phyloP scores from a whole-genome alignment of 2,888 invertebrate species.

The Drosophila macrothrix region DNA sequence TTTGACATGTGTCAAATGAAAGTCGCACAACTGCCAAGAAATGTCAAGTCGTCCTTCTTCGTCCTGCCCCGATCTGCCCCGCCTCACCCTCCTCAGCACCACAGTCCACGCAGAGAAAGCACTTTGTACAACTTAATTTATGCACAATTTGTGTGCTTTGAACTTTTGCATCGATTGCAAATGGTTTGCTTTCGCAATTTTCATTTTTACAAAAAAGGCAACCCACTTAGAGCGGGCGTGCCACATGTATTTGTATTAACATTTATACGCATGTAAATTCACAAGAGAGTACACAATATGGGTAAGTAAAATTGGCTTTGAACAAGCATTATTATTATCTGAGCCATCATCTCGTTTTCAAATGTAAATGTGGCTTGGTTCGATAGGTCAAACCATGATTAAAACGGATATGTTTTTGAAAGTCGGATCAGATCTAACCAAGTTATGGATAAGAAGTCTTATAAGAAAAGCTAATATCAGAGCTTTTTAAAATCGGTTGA shows the following conservation, averaged over 20 bases:
- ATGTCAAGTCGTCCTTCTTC: conserved; percentile 36
- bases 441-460: neutral
- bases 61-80: neutral
- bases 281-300: neutral
- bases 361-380: neutral
- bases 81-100: neutral
- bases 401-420: neutral
- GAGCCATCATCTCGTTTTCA: neutral
- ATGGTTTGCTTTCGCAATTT: conserved; percentile 11
- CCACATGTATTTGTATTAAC: conserved; percentile 10
- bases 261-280: neutral
- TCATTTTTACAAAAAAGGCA: neutral
- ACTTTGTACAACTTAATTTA: conserved; percentile 46
- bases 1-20: conserved; percentile 77
- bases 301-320: neutral
- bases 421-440: neutral
- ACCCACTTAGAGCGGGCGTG: conserved; percentile 17
- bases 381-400: neutral
- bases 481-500: neutral
- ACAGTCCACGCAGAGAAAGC: neutral
- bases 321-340: neutral
- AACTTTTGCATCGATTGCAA: conserved; percentile 23
- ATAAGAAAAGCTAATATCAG: too few species aligned
- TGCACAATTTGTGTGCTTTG: conserved; percentile 53
- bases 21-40: conserved; percentile 63